phyloP scores from a whole-genome alignment of 1,140 invertebrate genomes.

The Uloborus diversus region DNA sequence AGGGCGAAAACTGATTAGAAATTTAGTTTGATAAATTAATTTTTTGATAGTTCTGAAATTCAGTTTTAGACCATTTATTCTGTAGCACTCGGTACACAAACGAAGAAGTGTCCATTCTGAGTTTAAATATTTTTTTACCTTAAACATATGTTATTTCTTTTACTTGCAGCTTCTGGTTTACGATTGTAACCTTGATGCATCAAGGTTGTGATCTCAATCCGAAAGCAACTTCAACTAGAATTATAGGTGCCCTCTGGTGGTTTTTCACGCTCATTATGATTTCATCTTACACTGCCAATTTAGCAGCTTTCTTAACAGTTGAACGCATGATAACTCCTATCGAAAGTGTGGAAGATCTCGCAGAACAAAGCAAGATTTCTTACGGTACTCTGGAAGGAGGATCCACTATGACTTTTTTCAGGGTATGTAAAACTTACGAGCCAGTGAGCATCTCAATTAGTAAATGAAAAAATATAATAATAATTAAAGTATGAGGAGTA shows the following conservation, averaged over 20 bases:
- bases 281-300: slow-evolving; percentile 97
- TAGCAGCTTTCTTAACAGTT: slow-evolving; percentile 96
- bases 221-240: slow-evolving; percentile 90
- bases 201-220: slow-evolving; percentile 68
- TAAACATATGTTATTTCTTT: too few relatives aligned
- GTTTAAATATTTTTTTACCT: too few relatives aligned
- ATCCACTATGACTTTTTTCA: slow-evolving; percentile 95
- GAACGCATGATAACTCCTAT: slow-evolving; percentile 97
- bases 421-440: too few relatives aligned
- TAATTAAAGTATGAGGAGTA: too few relatives aligned
- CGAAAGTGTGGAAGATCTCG: slow-evolving; percentile 94
- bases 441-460: too few relatives aligned
- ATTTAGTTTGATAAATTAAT: too few relatives aligned
- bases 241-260: slow-evolving; percentile 98
- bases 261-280: slow-evolving; percentile 99
- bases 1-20: too few relatives aligned
- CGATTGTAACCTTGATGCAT: slow-evolving; percentile 68
- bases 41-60: too few relatives aligned
- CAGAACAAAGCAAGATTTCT: slow-evolving; percentile 90
- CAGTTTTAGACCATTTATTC: too few relatives aligned
- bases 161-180: slow-evolving; percentile 66
- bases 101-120: too few relatives aligned
- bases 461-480: too few relatives aligned
- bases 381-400: slow-evolving; percentile 93
- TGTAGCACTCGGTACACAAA: too few relatives aligned